Evolutionary conservation across 2,797 vertebrate genomes (phyloP).

Genomic region (Hafferia zeledoni): DNA sequence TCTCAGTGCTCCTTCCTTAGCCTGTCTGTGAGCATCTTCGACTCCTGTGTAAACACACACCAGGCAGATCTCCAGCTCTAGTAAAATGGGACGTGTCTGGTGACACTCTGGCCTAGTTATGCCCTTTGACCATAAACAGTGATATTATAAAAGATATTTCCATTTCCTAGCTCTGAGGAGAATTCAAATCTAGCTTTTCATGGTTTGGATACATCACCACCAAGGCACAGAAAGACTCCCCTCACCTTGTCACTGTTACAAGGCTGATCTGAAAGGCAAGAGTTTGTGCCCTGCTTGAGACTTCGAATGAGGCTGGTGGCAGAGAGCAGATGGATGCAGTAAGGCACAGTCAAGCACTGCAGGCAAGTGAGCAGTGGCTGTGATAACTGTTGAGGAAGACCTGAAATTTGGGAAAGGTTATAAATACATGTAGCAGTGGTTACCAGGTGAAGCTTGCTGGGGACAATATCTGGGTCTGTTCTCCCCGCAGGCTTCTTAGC

Average conservation of each 20-base stretch:
- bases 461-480: background rate
- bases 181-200: background rate
- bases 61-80: background rate
- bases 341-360: background rate
- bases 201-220: background rate
- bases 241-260: background rate
- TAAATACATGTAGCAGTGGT: background rate
- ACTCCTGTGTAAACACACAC: background rate
- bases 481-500: background rate
- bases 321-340: fast-evolving
- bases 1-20: background rate
- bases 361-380: background rate
- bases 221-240: background rate
- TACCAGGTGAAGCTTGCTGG: background rate
- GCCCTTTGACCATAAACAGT: background rate
- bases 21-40: background rate
- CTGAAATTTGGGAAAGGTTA: background rate
- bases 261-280: background rate
- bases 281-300: background rate
- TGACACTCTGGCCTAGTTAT: background rate
- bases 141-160: background rate
- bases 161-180: background rate
- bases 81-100: background rate
- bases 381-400: background rate
- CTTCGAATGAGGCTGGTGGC: background rate